Conservation (phyloP, 2,888 invertebrate species). For the Zelleria hepariella region DNA sequence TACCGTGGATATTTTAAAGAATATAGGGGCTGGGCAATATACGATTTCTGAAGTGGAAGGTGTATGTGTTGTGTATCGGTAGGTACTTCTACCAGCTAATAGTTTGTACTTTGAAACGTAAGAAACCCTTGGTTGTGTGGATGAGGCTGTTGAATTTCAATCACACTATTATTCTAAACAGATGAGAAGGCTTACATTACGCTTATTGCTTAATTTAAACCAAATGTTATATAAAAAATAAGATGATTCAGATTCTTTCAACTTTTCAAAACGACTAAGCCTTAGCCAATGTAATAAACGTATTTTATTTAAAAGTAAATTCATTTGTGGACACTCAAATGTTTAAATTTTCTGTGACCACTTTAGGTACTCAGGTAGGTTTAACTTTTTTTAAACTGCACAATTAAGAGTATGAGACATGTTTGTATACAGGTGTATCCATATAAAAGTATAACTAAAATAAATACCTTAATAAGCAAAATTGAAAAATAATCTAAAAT, state of each 20-base stretch:
- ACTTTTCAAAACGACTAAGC: not conserved
- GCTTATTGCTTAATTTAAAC: slow-evolving; percentile 17
- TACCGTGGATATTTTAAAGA: too few species aligned
- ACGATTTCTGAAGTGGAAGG: not conserved
- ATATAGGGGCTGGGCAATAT: slow-evolving; percentile 24
- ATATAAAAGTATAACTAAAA: slow-evolving; percentile 66
- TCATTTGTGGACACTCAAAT: slow-evolving; percentile 21
- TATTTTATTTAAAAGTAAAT: slow-evolving; percentile 31
- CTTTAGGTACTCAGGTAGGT: slow-evolving; percentile 1
- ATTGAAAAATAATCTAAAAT: slow-evolving; percentile 60
- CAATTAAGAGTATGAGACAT: slow-evolving; percentile 10
- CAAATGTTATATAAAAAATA: slow-evolving; percentile 6
- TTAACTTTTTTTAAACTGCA: slow-evolving; percentile 11
- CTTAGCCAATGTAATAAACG: slow-evolving; percentile 1
- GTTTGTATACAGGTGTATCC: slow-evolving; percentile 69
- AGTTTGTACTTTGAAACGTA: slow-evolving; percentile 68
- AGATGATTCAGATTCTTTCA: not conserved
- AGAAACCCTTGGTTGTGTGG: slow-evolving; percentile 25
- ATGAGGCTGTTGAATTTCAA: slow-evolving; percentile 55
- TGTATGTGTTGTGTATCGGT: not conserved
- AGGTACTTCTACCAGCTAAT: slow-evolving; percentile 24
- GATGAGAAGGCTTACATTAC: slow-evolving; percentile 46
- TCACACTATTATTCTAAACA: slow-evolving; percentile 50
- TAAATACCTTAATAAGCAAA: slow-evolving; percentile 68
- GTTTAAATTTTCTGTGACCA: not conserved